Base-by-base conservation (phyloP, 1,140 invertebrate species). In the Scylla paramamosain region DNA sequence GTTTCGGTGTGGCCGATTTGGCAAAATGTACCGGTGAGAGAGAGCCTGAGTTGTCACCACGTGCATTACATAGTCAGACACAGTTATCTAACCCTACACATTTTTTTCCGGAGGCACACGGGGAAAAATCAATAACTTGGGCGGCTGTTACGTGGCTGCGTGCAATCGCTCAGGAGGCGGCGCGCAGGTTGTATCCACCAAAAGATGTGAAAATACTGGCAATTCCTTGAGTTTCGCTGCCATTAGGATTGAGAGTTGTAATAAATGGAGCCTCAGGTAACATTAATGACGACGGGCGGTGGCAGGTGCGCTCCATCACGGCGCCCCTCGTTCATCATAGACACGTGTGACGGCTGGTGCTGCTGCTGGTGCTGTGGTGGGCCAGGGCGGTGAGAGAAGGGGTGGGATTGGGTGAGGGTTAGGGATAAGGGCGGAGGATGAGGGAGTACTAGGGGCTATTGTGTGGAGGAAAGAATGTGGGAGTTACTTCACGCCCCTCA, bases 181-280 rank as follows among this genome's bases (percentile, higher is more conserved):
- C 12, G 52, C 52, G 52, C 52, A 59, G 52, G 10, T 25, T 77
- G 67, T 77, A 20, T 77, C 67, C 67, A n/a, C n/a, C 20, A 25
- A 77, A 39, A 77, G n/a, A n/a, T 77, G 12, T 25, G 67, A 77
- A 77, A 77, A 77, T n/a, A 77, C n/a, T n/a, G 67, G 67, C 67
- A 12, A n/a, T n/a, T 12, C 67, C 67, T n/a, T 77, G 67, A 77
- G 67, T 77, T 77, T n/a, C 25, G 67, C 25, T n/a, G 67, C 25
- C 67, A 77, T 77, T 77, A 77, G 67, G 67, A 77, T 77, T 77
- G 67, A 77, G 67, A 77, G 67, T 77, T n/a, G 67, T 77, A 77
- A 77, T 77, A 77, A 77, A 77, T 77, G 67, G 67, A 77, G 20
- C 67, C 67, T 77, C 67, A 77, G 67, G 67, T 77, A 77, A 77